Evolutionary conservation across 2,113 vertebrate species (phyloP).

Genomic region (Athene cunicularia): DNA sequence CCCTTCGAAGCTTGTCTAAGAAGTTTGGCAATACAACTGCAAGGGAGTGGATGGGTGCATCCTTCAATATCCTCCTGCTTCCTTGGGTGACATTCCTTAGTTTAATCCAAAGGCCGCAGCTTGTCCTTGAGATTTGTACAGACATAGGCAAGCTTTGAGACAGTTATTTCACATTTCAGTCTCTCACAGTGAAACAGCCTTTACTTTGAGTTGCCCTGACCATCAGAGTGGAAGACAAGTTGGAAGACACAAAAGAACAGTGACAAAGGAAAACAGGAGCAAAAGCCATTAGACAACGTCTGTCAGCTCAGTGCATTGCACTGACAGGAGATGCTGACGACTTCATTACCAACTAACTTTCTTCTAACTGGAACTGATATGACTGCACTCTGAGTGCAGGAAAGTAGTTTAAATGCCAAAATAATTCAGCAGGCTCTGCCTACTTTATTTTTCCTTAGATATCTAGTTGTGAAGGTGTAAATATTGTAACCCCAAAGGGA

Average conservation of each 20-base stretch:
- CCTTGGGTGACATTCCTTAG: too few species aligned
- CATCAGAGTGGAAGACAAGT: not conserved
- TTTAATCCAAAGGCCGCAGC: too few species aligned
- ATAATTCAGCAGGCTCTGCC: not conserved
- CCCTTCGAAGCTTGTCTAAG: too few species aligned
- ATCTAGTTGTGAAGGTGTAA: not conserved
- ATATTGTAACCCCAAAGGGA: not conserved
- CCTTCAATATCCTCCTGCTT: too few species aligned
- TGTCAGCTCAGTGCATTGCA: not conserved
- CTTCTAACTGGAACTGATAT: not conserved
- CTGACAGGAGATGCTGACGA: not conserved
- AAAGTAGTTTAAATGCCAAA: not conserved
- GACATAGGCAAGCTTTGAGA: too few species aligned
- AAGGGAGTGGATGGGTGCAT: too few species aligned
- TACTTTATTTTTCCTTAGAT: conserved; percentile 6
- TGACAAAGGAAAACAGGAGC: not conserved
- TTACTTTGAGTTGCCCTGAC: not conserved
- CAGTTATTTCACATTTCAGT: too few species aligned
- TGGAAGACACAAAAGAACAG: not conserved
- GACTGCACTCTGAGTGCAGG: not conserved
- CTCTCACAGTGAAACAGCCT: not conserved
- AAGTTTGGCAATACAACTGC: too few species aligned
- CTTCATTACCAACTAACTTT: not conserved
- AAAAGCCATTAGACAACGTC: not conserved
- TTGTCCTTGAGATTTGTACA: too few species aligned